Evolutionary conservation across 1,140 invertebrate species (phyloP).

Genomic region (Campoletis sonorensis): DNA sequence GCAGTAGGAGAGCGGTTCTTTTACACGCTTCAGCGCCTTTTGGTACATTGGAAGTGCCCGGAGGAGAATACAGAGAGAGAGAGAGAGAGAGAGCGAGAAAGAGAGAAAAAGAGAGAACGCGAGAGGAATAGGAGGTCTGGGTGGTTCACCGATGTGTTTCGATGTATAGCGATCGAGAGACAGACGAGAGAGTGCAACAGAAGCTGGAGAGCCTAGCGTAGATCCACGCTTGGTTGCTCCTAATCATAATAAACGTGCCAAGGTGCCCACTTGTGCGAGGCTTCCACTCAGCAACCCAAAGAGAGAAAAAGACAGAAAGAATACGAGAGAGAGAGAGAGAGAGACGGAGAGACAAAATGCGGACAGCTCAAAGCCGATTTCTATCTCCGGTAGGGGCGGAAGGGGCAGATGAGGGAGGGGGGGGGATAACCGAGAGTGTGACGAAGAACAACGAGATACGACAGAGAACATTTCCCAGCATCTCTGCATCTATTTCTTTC

Average conservation of each 20-base stretch:
- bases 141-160: constrained; percentile 6
- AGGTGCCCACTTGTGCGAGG: constrained; percentile 66
- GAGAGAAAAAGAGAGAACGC: not conserved
- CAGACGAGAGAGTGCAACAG: constrained; percentile 15
- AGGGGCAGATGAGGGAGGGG: constrained; percentile 28
- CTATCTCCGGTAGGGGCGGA: constrained; percentile 61
- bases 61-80: not conserved
- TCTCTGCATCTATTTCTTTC: constrained; percentile 19
- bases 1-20: constrained; percentile 15
- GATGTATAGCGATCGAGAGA: not conserved
- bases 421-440: constrained; percentile 23
- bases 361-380: constrained; percentile 71
- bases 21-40: constrained; percentile 69
- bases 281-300: constrained; percentile 21
- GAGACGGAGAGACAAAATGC: constrained; percentile 31
- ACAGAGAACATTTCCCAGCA: constrained; percentile 19
- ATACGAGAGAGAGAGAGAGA: not conserved
- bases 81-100: not conserved
- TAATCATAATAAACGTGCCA: constrained; percentile 76
- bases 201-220: constrained; percentile 41
- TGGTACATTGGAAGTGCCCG: constrained; percentile 66
- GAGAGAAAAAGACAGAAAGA: constrained; percentile 10
- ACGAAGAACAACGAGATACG: constrained; percentile 20
- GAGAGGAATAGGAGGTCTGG: not conserved
- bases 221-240: constrained; percentile 71